Evolutionary conservation across 2,113 vertebrate species (phyloP).

Genomic region (Hippocampus mohnikei): DNA sequence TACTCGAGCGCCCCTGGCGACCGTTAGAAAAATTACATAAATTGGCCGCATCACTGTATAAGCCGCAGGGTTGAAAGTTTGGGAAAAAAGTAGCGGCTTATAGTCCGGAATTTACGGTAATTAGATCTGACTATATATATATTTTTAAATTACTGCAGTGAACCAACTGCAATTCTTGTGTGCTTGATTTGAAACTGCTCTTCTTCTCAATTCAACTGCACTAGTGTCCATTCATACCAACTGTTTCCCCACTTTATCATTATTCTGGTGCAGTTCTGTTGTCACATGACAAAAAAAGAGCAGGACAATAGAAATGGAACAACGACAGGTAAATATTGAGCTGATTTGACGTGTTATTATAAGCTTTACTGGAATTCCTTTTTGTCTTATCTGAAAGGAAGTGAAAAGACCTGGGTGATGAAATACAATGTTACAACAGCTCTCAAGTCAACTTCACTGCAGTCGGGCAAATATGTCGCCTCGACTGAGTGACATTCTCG

Average conservation of each 20-base stretch:
- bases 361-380: conserved; percentile 10
- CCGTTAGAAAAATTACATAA: too few relatives aligned
- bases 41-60: too few relatives aligned
- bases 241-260: conserved; percentile 17
- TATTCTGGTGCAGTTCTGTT: not conserved
- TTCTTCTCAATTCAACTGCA: not conserved
- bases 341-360: conserved; percentile 5
- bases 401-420: not conserved
- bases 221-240: conserved; percentile 14
- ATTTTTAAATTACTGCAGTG: too few relatives aligned
- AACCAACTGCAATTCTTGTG: conserved; percentile 23
- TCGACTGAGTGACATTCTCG: conserved; percentile 16
- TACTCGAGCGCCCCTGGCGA: too few relatives aligned
- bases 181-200: not conserved
- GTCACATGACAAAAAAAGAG: not conserved
- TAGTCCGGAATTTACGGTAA: too few relatives aligned
- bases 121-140: not conserved
- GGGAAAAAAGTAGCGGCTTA: too few relatives aligned
- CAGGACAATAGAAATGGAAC: not conserved
- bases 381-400: not conserved
- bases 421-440: conserved; percentile 23
- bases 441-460: conserved; percentile 23
- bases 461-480: conserved; percentile 22
- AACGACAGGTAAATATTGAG: not conserved
- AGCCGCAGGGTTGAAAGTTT: too few relatives aligned